Percentiles rank a stretch among this genome's conserved stretches.
Evolutionary conservation across 92 coral and sea anemone species (phyloP).

Genomic region (Phenganax subtilis): DNA sequence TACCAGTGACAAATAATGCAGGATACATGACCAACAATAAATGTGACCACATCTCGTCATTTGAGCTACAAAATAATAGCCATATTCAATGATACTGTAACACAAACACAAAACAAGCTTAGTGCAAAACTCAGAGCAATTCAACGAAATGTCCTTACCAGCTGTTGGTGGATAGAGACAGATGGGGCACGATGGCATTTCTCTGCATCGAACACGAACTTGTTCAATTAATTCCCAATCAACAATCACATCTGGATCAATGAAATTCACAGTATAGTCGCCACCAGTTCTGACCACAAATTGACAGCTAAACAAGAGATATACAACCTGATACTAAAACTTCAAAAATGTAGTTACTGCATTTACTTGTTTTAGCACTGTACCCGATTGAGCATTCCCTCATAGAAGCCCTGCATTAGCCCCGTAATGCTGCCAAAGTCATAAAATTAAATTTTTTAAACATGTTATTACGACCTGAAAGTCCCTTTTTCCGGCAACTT

Average conservation of each 20-base stretch:
- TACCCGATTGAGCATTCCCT: too few relatives aligned
- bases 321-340: neutral
- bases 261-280: conserved; percentile 71
- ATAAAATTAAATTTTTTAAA: too few relatives aligned
- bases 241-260: conserved; percentile 91
- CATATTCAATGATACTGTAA: neutral
- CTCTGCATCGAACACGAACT: conserved; percentile 92
- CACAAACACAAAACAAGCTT: too few relatives aligned
- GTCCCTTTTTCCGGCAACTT: too few relatives aligned
- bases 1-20: conserved; percentile 92
- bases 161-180: conserved; percentile 94
- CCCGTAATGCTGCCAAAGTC: too few relatives aligned
- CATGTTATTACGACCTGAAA: too few relatives aligned
- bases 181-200: conserved; percentile 93
- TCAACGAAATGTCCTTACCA: conserved; percentile 49
- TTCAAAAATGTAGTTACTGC: too few relatives aligned
- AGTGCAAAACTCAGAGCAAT: too few relatives aligned
- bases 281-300: conserved; percentile 86
- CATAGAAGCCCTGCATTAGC: too few relatives aligned
- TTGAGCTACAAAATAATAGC: conserved; percentile 56
- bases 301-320: conserved; percentile 62
- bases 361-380: too few relatives aligned
- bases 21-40: conserved; percentile 94
- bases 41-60: conserved; percentile 96
- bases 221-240: conserved; percentile 93